Base-by-base conservation (phyloP, 2,797 vertebrate species). In the Oreochromis mossambicus region DNA sequence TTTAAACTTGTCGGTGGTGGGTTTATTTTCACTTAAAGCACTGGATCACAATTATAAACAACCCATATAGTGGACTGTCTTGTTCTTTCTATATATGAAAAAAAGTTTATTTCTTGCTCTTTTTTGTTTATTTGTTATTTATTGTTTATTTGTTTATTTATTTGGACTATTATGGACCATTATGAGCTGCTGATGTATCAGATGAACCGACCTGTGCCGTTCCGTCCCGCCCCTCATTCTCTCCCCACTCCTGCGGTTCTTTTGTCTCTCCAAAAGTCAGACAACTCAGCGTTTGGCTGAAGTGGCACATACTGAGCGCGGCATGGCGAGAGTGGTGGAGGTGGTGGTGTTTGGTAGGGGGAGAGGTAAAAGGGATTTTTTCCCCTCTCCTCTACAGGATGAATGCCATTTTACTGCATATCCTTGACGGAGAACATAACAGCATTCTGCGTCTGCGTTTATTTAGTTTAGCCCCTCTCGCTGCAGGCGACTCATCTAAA, bases 181-280 rank as follows among this genome's bases (percentile, higher is more conserved):
- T 80, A 91, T 87, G 77, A 87, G 80, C 48, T 78, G 76, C 61
- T 92, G 89, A 89, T 91, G 63, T 87, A 88, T 75, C 81, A 90
- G 91, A 91, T 86, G 88, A 89, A 2, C 11, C 52, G 88, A 94
- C 86, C 92, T 87, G 90, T 83, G 88, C 86, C 32, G 88, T 83
- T 89, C 94, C 96, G 90, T 85, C 90, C 94, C 96, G 87, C 93
- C 95, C 94, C 95, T 91, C 89, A 41, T 32, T 82, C 87, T 77
- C 81, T 82, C 58, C 66, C 51, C 86, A 55, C 83, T 86, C 90
- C 92, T 90, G 93, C 76, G 79, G 89, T 94, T 94, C 95, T 96
- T 96, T 96, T 96, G 95, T 96, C 93, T 94, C 92, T 86, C 8
- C 82, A 86, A 79, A 95, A 95, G 92, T 94, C 94, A 93, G 91